Percentiles rank a stretch among this genome's conserved stretches.
Conservation (phyloP, 2,113 vertebrate genomes). For the Leptobrachium leishanense region DNA sequence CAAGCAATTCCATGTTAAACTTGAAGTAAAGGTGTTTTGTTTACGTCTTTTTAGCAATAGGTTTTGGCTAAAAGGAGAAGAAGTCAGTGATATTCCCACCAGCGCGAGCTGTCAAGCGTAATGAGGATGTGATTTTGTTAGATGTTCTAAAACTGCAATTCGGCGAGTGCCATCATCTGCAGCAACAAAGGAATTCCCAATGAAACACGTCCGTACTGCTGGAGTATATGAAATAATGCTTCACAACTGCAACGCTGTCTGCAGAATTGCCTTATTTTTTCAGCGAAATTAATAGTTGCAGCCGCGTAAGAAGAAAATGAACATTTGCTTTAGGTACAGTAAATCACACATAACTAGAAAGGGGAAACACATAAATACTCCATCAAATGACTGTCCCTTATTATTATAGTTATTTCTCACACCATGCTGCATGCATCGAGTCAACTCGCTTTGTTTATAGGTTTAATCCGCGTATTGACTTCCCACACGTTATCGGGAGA, state of each 20-base stretch:
- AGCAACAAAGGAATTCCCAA: neutral
- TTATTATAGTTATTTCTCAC: too few relatives aligned
- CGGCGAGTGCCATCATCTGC: neutral
- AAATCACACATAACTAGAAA: neutral
- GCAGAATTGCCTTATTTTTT: neutral
- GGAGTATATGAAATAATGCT: neutral
- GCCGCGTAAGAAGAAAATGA: neutral
- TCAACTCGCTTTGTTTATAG: too few relatives aligned
- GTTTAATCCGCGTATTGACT: too few relatives aligned
- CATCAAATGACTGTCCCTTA: too few relatives aligned
- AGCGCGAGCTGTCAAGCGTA: neutral
- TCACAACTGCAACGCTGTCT: neutral
- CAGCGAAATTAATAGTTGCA: slow-evolving; percentile 3
- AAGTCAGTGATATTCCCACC: slow-evolving; percentile 8
- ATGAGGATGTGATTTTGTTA: neutral
- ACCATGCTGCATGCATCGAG: too few relatives aligned
- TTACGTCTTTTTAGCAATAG: slow-evolving; percentile 3
- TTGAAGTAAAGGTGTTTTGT: neutral
- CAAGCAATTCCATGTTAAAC: neutral
- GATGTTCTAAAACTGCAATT: neutral
- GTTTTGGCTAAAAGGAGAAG: neutral
- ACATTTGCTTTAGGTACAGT: neutral
- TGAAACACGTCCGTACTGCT: slow-evolving; percentile 10
- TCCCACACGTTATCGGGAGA: too few relatives aligned
- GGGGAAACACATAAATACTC: too few relatives aligned